phyloP scores from a whole-genome alignment of 2,797 vertebrate species.

The Centroberyx gerrardi region DNA sequence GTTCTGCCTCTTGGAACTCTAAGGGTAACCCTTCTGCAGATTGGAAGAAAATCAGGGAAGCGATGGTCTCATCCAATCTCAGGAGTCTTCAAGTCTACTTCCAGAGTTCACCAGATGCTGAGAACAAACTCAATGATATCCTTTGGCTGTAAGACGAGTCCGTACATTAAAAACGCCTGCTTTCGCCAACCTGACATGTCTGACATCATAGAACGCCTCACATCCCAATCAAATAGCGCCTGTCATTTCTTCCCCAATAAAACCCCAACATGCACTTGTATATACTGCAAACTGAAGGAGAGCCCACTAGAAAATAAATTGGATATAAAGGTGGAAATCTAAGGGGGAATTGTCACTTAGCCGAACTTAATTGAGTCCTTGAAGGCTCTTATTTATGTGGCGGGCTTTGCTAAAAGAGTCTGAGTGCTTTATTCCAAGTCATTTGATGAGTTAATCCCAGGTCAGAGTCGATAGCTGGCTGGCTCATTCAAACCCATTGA shows the following conservation, averaged over 20 bases:
- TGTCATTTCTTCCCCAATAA: background rate
- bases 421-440: constrained; percentile 20
- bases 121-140: constrained; percentile 37
- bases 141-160: constrained; percentile 24
- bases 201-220: constrained; percentile 28
- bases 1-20: constrained; percentile 29
- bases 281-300: constrained; percentile 8
- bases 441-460: constrained; percentile 34
- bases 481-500: constrained; percentile 23
- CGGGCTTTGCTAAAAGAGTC: constrained; percentile 22
- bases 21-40: constrained; percentile 23
- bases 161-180: constrained; percentile 1
- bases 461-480: background rate
- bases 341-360: constrained; percentile 26
- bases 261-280: background rate
- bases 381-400: constrained; percentile 15
- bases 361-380: constrained; percentile 16
- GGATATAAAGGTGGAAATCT: constrained; percentile 23
- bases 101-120: constrained; percentile 25
- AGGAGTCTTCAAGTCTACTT: constrained; percentile 29
- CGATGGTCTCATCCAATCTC: constrained; percentile 35
- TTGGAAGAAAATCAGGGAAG: constrained; percentile 7
- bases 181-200: constrained; percentile 22
- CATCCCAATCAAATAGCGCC: constrained; percentile 21
- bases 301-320: constrained; percentile 3